phyloP scores from a whole-genome alignment of 2,888 invertebrate genomes.

The Macaria liturata region DNA sequence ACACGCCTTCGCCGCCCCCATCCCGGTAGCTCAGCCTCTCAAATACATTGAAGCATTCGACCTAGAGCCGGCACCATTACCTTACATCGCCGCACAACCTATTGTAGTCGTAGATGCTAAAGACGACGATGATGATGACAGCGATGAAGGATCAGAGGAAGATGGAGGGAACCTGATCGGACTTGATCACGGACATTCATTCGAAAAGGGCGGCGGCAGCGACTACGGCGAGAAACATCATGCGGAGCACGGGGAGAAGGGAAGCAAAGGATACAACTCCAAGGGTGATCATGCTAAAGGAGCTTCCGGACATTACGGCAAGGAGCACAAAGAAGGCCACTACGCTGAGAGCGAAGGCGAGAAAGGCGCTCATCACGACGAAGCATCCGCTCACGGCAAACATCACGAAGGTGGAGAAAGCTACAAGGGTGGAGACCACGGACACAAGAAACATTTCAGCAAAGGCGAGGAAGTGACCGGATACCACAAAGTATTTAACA shows the following conservation, averaged over 20 bases:
- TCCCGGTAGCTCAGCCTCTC: constrained; percentile 54
- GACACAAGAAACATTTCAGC: constrained; percentile 84
- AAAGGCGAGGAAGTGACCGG: constrained; percentile 88
- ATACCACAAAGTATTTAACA: constrained; percentile 88
- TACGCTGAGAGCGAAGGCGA: constrained; percentile 79
- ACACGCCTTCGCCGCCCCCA: constrained; percentile 54
- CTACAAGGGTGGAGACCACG: constrained; percentile 82
- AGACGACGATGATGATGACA: constrained; percentile 58
- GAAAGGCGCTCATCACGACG: constrained; percentile 80
- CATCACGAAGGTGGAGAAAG: constrained; percentile 78
- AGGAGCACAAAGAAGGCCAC: constrained; percentile 78
- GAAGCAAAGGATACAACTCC: constrained; percentile 80
- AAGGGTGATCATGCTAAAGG: constrained; percentile 82
- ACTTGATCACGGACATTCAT: constrained; percentile 44
- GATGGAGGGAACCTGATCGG: constrained; percentile 37
- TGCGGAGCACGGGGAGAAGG: constrained; percentile 80
- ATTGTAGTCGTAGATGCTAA: constrained; percentile 44
- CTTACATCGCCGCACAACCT: constrained; percentile 65
- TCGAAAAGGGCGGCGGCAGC: constrained; percentile 72
- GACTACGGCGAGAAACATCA: constrained; percentile 75
- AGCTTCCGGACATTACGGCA: constrained; percentile 79
- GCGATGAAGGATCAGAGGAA: constrained; percentile 52
- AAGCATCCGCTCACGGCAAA: constrained; percentile 80
- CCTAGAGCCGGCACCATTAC: constrained; percentile 60
- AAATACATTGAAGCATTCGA: constrained; percentile 57